Base-by-base conservation (phyloP, 1,140 invertebrate species). In the Adoxophyes honmai region DNA sequence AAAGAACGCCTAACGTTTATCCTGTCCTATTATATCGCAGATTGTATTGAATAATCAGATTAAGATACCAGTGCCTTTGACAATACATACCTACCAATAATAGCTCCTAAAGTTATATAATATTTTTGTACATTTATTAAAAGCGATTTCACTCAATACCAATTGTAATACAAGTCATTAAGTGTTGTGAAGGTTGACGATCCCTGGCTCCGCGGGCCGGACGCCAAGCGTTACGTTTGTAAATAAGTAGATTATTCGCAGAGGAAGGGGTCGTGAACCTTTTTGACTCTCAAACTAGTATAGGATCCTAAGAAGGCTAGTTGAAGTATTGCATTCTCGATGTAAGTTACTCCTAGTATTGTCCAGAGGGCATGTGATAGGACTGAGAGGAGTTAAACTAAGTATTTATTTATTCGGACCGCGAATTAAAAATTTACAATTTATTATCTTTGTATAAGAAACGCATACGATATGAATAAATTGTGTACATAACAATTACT, bases 371-470 rank as follows among this genome's bases (percentile, higher is more conserved):
- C 79, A 77, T 75, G 79, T 80, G 81, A 85, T 86, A 83, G 75
- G 73, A 86, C 78, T 85, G 75, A 83, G 60, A 64, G 70, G 74
- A 79, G 74, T 70, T 77, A 73, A 70, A 70, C 66, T 86, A 86
- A 86, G 78, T 88, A 88, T 88, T 88, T 88, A 88, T 88, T 88
- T 86, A 79, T 85, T 86, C 75, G 80, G 82, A 84, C 78, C 81
- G 81, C 66, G 74, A 84, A 78, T 78, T 77, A 82, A 78, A 79
- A 86, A 85, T 86, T 86, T 88, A 88, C 86, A 88, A 86, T 86
- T 88, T 88, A 88, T 88, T 84, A 86, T 80, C 83, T 86, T 88
- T 88, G 83, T 88, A 86, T 88, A 88, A 86, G 79, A 88, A 77
- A 84, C 70, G 69, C 74, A 85, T 88, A 84, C 81, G 85, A 88